Evolutionary conservation across 1,140 invertebrate genomes (phyloP).

Genomic region (Musca vetustissima): DNA sequence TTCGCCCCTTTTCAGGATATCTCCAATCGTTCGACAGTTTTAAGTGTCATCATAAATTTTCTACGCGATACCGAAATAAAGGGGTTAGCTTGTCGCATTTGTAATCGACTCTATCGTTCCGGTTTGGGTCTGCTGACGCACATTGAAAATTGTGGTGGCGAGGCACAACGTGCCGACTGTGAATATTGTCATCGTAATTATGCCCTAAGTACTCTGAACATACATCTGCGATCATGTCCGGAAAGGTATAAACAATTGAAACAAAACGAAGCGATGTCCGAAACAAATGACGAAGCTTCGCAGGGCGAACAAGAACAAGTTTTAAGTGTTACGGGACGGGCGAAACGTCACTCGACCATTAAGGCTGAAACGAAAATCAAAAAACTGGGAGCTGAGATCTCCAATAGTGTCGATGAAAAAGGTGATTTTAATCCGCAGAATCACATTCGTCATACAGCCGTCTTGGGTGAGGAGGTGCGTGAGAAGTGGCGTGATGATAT

Average conservation of each 20-base stretch:
- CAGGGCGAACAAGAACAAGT: conserved; percentile 16
- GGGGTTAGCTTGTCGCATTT: conserved; percentile 39
- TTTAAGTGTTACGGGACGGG: conserved; percentile 40
- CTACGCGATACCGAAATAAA: conserved; percentile 12
- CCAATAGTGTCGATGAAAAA: background rate
- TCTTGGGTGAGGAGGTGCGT: background rate
- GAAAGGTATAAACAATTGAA: background rate
- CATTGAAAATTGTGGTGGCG: conserved; percentile 38
- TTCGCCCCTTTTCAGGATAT: conserved; percentile 19
- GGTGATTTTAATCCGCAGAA: background rate
- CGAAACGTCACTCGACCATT: conserved; percentile 33
- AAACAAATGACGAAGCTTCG: background rate
- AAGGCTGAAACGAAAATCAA: conserved; percentile 48
- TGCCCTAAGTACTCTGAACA: conserved; percentile 16
- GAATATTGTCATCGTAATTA: conserved; percentile 34
- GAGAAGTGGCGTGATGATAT: conserved; percentile 16
- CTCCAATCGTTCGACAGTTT: conserved; percentile 21
- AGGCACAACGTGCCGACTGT: conserved; percentile 33
- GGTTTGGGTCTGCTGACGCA: conserved; percentile 40
- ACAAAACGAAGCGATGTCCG: background rate
- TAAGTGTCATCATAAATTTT: conserved; percentile 33
- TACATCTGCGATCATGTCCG: conserved; percentile 33
- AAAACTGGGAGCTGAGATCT: conserved; percentile 30
- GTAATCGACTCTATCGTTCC: conserved; percentile 33
- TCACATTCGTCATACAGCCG: background rate